These are phyloP conservation scores for Hydractinia symbiolongicarpus DNA, from an alignment of 30 jellyfish, hydroid and myxozoan species.

Conservation along the genomic window DNA sequence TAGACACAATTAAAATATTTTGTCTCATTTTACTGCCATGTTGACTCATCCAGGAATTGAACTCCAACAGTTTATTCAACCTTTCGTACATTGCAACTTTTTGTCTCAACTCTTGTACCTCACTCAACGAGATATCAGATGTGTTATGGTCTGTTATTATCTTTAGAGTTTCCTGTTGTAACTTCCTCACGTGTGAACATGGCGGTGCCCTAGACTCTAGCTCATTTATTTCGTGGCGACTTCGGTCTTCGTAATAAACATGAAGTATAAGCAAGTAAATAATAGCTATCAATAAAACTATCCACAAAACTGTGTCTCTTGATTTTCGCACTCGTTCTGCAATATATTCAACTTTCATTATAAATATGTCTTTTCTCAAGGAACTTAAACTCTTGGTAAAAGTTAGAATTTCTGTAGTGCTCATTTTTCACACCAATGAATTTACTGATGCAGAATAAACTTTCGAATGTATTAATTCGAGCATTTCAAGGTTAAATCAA, in stretches of 20 bases:
- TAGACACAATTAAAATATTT: slow-evolving; percentile 81
- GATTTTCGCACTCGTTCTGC: slow-evolving; percentile 29
- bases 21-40: slow-evolving; percentile 99
- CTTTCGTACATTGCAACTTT: slow-evolving; percentile 97
- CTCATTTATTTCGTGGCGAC: not conserved
- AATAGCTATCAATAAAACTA: slow-evolving; percentile 68
- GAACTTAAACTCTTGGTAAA: too few species aligned
- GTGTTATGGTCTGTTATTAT: not conserved
- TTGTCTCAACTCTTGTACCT: slow-evolving; percentile 85
- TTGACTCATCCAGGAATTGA: slow-evolving; percentile 99
- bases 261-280: slow-evolving; percentile 53
- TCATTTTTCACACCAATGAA: too few species aligned
- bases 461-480: too few species aligned
- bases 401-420: too few species aligned
- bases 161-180: slow-evolving; percentile 12
- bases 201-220: not conserved
- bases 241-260: slow-evolving; percentile 12
- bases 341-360: not conserved
- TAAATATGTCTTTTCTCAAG: not conserved
- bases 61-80: slow-evolving; percentile 82
- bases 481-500: too few species aligned
- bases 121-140: slow-evolving; percentile 22
- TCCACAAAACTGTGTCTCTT: slow-evolving; percentile 74
- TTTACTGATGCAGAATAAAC: too few species aligned
- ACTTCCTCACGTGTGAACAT: slow-evolving; percentile 12